phyloP scores from a whole-genome alignment of 2,113 vertebrate genomes.

The Toxostoma redivivum region DNA sequence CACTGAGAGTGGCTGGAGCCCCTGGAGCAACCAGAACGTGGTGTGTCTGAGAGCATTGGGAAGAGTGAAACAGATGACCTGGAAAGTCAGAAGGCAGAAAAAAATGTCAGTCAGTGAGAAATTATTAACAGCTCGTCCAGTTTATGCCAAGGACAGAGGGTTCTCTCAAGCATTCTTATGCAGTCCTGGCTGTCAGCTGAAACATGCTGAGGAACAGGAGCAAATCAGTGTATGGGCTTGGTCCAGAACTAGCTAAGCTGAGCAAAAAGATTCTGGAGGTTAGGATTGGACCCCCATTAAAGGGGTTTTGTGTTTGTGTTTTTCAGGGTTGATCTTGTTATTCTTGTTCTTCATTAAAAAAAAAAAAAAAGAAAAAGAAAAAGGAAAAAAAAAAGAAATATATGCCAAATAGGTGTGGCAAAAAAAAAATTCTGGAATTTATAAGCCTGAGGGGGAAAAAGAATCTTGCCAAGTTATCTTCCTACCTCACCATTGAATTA shows the following conservation, averaged over 20 bases:
- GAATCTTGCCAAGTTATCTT: not conserved
- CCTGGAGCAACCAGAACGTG: rapidly evolving
- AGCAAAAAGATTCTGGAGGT: not conserved
- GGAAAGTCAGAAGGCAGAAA: not conserved
- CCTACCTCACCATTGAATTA: not conserved
- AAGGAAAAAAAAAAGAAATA: not conserved
- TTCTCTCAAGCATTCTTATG: constrained; percentile 10
- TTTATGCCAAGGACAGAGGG: constrained; percentile 34
- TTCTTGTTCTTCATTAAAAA: not conserved
- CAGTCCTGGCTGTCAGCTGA: not conserved
- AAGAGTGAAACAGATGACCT: not conserved
- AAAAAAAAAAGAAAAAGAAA: too few species aligned
- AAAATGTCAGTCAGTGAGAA: constrained; percentile 11
- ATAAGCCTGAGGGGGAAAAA: not conserved
- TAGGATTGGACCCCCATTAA: not conserved
- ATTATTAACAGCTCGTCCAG: not conserved
- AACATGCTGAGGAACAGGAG: not conserved
- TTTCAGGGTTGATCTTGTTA: not conserved
- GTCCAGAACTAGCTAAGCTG: not conserved
- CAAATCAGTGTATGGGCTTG: not conserved
- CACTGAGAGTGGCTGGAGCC: not conserved
- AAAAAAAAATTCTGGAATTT: not conserved
- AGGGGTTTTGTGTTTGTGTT: not conserved
- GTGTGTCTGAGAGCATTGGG: not conserved
- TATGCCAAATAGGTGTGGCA: not conserved